These are phyloP conservation scores for Hololepta plana DNA, from an alignment of 2,888 invertebrate genomes.

Conservation along the genomic window DNA sequence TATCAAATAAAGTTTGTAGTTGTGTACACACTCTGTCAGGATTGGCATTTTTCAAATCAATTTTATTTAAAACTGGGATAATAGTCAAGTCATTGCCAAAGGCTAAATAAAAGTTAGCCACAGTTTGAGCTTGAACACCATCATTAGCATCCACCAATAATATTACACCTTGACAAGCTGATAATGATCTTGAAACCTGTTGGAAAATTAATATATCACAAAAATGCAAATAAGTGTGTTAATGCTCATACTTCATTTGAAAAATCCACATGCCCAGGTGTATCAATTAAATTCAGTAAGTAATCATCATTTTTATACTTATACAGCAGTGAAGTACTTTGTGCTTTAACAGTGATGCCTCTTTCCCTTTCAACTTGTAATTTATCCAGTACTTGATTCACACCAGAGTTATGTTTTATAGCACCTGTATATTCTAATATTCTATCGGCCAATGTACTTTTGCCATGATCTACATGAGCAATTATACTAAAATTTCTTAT, in stretches of 20 bases:
- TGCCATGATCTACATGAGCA: constrained; percentile 98
- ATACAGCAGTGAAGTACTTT: constrained; percentile 78
- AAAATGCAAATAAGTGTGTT: background rate
- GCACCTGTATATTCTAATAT: constrained; percentile 84
- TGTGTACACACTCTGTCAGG: constrained; percentile 69
- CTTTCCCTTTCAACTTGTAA: constrained; percentile 84
- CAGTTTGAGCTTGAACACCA: constrained; percentile 92
- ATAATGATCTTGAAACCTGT: constrained; percentile 66
- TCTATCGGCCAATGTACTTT: constrained; percentile 91
- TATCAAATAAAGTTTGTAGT: constrained; percentile 63
- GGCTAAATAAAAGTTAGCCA: constrained; percentile 89
- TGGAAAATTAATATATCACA: constrained; percentile 9
- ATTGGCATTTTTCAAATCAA: constrained; percentile 81
- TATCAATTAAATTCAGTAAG: constrained; percentile 88
- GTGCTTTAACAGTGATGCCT: constrained; percentile 97
- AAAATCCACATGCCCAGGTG: constrained; percentile 97
- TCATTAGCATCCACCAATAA: constrained; percentile 92
- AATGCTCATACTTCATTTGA: constrained; percentile 67
- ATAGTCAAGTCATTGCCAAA: constrained; percentile 63
- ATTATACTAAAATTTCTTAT: constrained; percentile 94
- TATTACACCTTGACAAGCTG: constrained; percentile 89
- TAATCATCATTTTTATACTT: constrained; percentile 49
- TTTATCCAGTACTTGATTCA: constrained; percentile 58
- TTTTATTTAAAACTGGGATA: constrained; percentile 91
- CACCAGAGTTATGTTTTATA: constrained; percentile 43